Conservation (phyloP, 2,888 invertebrate genomes). For the Xestia ashworthii region DNA sequence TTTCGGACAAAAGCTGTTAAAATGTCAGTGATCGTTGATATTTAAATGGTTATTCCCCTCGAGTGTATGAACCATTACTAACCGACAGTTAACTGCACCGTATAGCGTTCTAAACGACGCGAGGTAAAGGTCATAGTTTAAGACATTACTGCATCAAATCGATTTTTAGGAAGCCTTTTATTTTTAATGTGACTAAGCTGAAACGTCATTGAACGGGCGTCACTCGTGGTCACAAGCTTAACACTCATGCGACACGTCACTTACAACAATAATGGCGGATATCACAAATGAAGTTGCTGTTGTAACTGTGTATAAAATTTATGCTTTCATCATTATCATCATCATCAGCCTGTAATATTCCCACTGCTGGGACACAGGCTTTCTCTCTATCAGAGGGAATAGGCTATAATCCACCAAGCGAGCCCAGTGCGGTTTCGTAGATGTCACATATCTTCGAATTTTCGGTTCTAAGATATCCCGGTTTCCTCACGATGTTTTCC, state of each 20-base stretch:
- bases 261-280: not conserved
- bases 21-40: conserved; percentile 19
- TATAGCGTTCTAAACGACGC: not conserved
- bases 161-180: conserved; percentile 5
- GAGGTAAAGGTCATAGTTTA: not conserved
- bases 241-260: not conserved
- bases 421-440: too few species aligned
- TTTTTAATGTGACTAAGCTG: not conserved
- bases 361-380: too few species aligned
- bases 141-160: not conserved
- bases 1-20: not conserved
- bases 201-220: conserved; percentile 6
- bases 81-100: not conserved
- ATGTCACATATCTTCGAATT: too few species aligned
- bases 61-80: not conserved
- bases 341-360: too few species aligned
- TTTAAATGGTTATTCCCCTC: conserved; percentile 12
- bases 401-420: too few species aligned
- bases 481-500: too few species aligned
- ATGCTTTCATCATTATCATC: too few species aligned
- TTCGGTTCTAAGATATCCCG: too few species aligned
- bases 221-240: not conserved
- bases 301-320: not conserved
- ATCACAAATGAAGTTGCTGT: not conserved
- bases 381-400: too few species aligned